These are phyloP conservation scores for Andrena bucephala DNA, from an alignment of 2,888 invertebrate species.

Conservation along the genomic window DNA sequence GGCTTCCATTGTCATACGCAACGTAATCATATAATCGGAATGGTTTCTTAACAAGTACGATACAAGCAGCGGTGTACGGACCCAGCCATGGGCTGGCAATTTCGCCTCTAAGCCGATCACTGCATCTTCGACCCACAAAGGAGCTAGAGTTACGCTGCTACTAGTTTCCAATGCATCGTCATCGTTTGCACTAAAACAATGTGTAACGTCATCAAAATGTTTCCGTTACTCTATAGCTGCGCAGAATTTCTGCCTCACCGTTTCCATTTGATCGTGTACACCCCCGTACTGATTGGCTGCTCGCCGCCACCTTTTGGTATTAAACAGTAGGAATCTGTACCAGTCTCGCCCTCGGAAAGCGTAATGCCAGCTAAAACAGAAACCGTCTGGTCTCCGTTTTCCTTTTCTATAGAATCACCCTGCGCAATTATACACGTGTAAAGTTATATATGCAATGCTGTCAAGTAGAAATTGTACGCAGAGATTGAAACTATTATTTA, in stretches of 20 bases:
- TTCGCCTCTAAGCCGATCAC: constrained; percentile 88
- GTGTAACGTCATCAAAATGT: constrained; percentile 13
- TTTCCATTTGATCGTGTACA: constrained; percentile 87
- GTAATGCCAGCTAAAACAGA: constrained; percentile 82
- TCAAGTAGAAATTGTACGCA: constrained; percentile 13
- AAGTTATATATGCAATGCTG: neutral
- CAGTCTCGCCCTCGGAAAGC: constrained; percentile 86
- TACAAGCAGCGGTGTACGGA: constrained; percentile 90
- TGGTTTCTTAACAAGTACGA: constrained; percentile 91
- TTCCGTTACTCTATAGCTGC: neutral
- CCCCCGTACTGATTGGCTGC: constrained; percentile 86
- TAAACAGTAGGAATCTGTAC: constrained; percentile 86
- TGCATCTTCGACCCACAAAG: constrained; percentile 87
- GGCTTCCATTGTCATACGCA: constrained; percentile 91
- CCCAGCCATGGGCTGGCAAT: constrained; percentile 91
- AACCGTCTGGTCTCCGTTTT: constrained; percentile 67
- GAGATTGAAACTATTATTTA: constrained; percentile 75
- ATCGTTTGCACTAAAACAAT: constrained; percentile 74
- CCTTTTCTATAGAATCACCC: constrained; percentile 79
- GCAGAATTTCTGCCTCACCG: constrained; percentile 82
- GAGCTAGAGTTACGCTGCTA: constrained; percentile 87
- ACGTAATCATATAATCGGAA: constrained; percentile 89
- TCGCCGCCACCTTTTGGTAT: constrained; percentile 84
- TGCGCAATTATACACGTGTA: constrained; percentile 43
- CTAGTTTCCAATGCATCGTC: constrained; percentile 81